Base-by-base conservation (phyloP, 2,888 invertebrate species). In the Ptychoptera contaminata region DNA sequence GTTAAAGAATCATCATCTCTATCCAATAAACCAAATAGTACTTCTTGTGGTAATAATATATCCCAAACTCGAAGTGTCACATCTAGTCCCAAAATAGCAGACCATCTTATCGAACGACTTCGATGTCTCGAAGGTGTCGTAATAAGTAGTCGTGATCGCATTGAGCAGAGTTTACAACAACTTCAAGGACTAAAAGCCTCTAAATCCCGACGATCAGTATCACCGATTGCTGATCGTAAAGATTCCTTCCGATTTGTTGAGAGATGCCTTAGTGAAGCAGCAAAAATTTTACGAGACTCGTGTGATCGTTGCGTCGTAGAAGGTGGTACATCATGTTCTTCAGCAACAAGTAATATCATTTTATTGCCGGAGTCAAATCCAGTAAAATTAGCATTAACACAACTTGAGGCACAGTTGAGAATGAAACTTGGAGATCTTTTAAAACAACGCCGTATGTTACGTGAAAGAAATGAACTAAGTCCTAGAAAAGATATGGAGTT, bases 361-460 rank as follows among this genome's bases (percentile, higher is more conserved):
- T 72, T 54, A 59, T 67, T 48, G 66, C 73, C 54, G 16, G 60
- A 60, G 46, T 51, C 58, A 9, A 73, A 73, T 52, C 73, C 72
- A 29, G 74, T 76, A 2, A 70, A 70, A 35, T 68, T 70, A 47
- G 75, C 76, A 16, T 74, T 79, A 11, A 70, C 70, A 35, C 76
- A 77, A 53, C 62, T 79, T 8, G 82, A 85, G 58, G 71, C 72
- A 50, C 73, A 83, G 53, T 65, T 85, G 50, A 70, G 77, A 47
- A 70, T 70, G 11, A 85, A 85, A 62, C 67, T 85, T 45, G 67
- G 70, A 40, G 80, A 80, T 53, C 70, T 86, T 53, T 71, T 79
- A 32, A 75, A 75, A 53, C 77, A 75, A 55, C 74, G 81, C 55
- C 73, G 77, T 46, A 69, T 71, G 43, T 65, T 84, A 16, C 70